Percentiles rank a stretch among this genome's conserved stretches.
These are phyloP conservation scores for Pyrrhia umbra DNA, from an alignment of 2,888 invertebrate species.

Conservation along the genomic window DNA sequence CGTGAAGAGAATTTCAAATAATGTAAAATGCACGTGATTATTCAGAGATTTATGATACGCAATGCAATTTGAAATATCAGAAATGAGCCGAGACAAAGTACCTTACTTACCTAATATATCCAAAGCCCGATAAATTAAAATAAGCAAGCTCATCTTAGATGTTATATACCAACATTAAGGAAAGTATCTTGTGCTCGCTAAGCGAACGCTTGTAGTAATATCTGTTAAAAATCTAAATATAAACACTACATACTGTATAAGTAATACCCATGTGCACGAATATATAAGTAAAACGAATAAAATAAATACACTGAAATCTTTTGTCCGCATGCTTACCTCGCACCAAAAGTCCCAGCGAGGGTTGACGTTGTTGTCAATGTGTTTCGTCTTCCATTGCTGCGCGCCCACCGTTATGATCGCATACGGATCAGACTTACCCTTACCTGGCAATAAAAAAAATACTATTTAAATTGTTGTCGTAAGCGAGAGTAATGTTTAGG, in stretches of 20 bases:
- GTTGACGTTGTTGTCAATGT: slow-evolving; percentile 97
- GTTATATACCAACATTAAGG: slow-evolving; percentile 51
- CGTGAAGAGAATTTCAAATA: slow-evolving; percentile 43
- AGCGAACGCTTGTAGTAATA: slow-evolving; percentile 49
- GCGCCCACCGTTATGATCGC: slow-evolving; percentile 97
- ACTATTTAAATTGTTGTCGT: too few species aligned
- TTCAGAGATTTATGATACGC: slow-evolving; percentile 16
- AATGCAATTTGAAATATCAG: slow-evolving; percentile 58
- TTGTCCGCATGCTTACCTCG: slow-evolving; percentile 92
- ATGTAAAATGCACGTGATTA: slow-evolving; percentile 28
- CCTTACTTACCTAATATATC: slow-evolving; percentile 61
- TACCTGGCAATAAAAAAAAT: slow-evolving; percentile 91
- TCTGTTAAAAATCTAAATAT: slow-evolving; percentile 47
- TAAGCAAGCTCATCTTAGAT: slow-evolving; percentile 63
- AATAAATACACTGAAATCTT: background rate
- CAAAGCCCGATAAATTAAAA: slow-evolving; percentile 55
- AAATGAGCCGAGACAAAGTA: slow-evolving; percentile 68
- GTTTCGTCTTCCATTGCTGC: slow-evolving; percentile 97
- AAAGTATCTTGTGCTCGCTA: slow-evolving; percentile 57
- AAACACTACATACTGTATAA: slow-evolving; percentile 37
- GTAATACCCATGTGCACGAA: slow-evolving; percentile 56
- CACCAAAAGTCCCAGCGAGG: slow-evolving; percentile 99
- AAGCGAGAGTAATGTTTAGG: too few species aligned
- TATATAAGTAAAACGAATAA: slow-evolving; percentile 15
- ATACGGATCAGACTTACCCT: slow-evolving; percentile 99